Evolutionary conservation across 2,888 invertebrate species (phyloP), one percentile per base, ranked within the genome.

Genomic region (Clunio marinus): DNA sequence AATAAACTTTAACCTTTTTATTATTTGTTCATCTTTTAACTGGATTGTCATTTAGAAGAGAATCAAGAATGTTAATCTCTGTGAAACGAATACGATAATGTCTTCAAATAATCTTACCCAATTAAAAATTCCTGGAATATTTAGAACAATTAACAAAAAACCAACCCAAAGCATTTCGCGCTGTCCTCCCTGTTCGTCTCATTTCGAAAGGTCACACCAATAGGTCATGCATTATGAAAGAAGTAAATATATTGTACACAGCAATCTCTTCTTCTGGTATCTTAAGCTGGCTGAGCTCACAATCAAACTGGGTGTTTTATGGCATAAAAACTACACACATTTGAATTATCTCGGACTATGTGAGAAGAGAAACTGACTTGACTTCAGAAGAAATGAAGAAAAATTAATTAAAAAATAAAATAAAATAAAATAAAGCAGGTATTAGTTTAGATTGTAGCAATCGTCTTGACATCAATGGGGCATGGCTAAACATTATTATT

Each of bases 121-220:
- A 32, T 32, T 32, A 32, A 5, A 32, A 32, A 32, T n/a, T 8
- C 51, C n/a, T 22, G 51, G 13, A 51, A n/a, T 20, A 51, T 22
- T n/a, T 51, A 51, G 51, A 20, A 22, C 10, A n/a, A 51, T 51
- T 22, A 22, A 51, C 55, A 27, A 27, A 57, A 27, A 27, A 57
- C 13, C 24, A 4, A 27, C 25, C 27, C 57, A 24, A 20, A 24
- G n/a, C 27, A 32, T 24, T 57, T 51, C 22, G 51, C 57, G 57
- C 57, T 60, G 41, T 60, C 35, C 37, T 37, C 28, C 28, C 17
- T 59, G 15, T n/a, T 8, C 13, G 60, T 37, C 60, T 60, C 60
- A 60, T 60, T 60, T 60, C n/a, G 24, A 60, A 57, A 46, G 63
- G 63, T 63, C 63, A 63, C 37, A 25, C 41, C 24, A 28, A 63